Percentiles rank a stretch among this genome's conserved stretches.
These are phyloP conservation scores for Deroplatys truncata DNA, from an alignment of 2,888 invertebrate genomes.

Conservation along the genomic window DNA sequence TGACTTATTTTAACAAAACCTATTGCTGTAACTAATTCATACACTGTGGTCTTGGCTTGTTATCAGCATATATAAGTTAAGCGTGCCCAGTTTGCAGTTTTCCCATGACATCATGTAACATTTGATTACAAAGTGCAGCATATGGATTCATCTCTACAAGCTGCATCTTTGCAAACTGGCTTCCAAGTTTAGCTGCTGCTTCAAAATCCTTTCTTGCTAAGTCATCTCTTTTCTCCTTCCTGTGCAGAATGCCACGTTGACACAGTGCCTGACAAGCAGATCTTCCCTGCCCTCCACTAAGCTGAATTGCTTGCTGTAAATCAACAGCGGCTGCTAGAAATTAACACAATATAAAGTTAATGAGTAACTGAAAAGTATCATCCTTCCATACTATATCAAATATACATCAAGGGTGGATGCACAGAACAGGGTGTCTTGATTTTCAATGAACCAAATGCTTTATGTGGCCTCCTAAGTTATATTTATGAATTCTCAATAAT, in stretches of 20 bases:
- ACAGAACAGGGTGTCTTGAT: too few species aligned
- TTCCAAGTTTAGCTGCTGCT: conserved; percentile 76
- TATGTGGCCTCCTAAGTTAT: too few species aligned
- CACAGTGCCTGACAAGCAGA: conserved; percentile 74
- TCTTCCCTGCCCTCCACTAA: conserved; percentile 57
- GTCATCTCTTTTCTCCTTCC: conserved; percentile 63
- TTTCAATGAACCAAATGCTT: too few species aligned
- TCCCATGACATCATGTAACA: conserved; percentile 76
- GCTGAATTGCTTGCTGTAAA: conserved; percentile 65
- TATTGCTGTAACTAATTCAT: too few species aligned
- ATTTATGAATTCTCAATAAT: too few species aligned
- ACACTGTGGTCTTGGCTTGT: too few species aligned
- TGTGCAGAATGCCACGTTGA: conserved; percentile 75
- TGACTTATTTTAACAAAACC: too few species aligned
- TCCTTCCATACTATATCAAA: too few species aligned
- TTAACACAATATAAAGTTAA: neutral
- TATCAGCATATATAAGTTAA: neutral
- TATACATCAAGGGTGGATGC: too few species aligned
- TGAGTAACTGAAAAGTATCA: too few species aligned
- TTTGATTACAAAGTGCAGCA: conserved; percentile 92
- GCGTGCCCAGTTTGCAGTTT: conserved; percentile 32
- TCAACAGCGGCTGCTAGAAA: conserved; percentile 67
- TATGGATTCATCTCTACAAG: conserved; percentile 88
- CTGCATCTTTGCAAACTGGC: conserved; percentile 80
- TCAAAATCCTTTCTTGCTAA: conserved; percentile 72